Evolutionary conservation across 1,140 invertebrate species (phyloP).

Genomic region (Drosophila sechellia): DNA sequence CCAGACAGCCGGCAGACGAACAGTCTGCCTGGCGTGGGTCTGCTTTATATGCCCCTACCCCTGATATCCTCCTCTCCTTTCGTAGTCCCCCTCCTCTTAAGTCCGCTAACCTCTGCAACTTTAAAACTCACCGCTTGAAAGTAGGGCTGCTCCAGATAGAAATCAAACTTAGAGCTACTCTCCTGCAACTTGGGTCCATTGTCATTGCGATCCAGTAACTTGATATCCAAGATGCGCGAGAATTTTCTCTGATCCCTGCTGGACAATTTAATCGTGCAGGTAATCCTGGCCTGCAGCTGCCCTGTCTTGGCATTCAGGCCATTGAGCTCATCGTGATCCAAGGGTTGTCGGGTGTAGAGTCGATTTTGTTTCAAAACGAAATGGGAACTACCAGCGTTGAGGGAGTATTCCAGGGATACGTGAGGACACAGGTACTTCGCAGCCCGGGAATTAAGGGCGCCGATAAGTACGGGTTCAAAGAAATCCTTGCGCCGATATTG

Average conservation of each 20-base stretch:
- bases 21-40: conserved; percentile 66
- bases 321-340: conserved; percentile 77
- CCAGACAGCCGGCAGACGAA: conserved; percentile 67
- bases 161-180: conserved; percentile 59
- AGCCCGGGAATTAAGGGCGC: conserved; percentile 63
- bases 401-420: conserved; percentile 52
- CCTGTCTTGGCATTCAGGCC: conserved; percentile 45
- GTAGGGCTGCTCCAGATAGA: conserved; percentile 74
- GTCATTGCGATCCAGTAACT: conserved; percentile 78
- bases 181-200: conserved; percentile 79
- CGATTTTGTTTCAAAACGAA: conserved; percentile 69
- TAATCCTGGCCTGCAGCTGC: conserved; percentile 51
- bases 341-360: conserved; percentile 55
- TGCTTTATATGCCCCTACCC: conserved; percentile 5
- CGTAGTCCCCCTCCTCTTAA: background rate
- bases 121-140: conserved; percentile 74
- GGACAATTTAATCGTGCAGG: conserved; percentile 57
- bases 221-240: conserved; percentile 60
- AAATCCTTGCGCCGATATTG: background rate
- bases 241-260: conserved; percentile 48
- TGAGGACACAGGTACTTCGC: conserved; percentile 71
- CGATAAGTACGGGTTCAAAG: conserved; percentile 65
- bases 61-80: background rate
- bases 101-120: background rate
- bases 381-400: conserved; percentile 56